phyloP scores from a whole-genome alignment of 2,113 vertebrate genomes.

The Percopsis transmontana region DNA sequence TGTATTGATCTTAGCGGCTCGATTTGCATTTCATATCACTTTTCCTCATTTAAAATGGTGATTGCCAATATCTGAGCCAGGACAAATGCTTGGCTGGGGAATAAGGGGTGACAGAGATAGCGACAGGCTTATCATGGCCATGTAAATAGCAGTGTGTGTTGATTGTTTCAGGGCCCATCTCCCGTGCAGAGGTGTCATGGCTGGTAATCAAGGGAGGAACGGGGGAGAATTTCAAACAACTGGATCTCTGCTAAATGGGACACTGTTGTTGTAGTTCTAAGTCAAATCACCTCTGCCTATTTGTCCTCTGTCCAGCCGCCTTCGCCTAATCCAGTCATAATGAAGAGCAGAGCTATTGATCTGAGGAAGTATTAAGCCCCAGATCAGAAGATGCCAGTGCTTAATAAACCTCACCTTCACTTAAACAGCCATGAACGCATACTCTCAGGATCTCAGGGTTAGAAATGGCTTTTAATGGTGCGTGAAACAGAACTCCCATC shows the following conservation, averaged over 20 bases:
- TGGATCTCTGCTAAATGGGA: constrained; percentile 23
- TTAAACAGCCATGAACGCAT: too few species aligned
- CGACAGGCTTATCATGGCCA: constrained; percentile 73
- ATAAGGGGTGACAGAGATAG: constrained; percentile 59
- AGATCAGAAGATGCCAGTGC: too few species aligned
- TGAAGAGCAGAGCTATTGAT: background rate
- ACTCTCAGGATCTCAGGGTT: too few species aligned
- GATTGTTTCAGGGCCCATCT: constrained; percentile 54
- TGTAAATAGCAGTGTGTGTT: constrained; percentile 69
- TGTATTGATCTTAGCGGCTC: constrained; percentile 68
- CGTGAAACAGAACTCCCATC: too few species aligned
- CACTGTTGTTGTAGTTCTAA: constrained; percentile 9
- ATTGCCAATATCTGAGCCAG: constrained; percentile 70
- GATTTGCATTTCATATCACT: constrained; percentile 76
- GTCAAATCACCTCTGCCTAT: constrained; percentile 15
- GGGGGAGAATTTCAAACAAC: constrained; percentile 54
- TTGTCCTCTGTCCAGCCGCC: constrained; percentile 23
- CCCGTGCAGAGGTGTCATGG: constrained; percentile 53
- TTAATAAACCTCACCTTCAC: too few species aligned
- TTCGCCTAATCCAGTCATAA: background rate
- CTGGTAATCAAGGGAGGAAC: constrained; percentile 18
- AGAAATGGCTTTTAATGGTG: too few species aligned
- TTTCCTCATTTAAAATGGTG: constrained; percentile 73
- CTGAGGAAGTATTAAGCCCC: background rate
- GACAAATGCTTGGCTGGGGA: constrained; percentile 64